A percentile compares a stretch with the other conserved stretches of the same genome.
These are phyloP conservation scores for Galemys pyrenaicus DNA, from an alignment of 2,113 vertebrate genomes.

Conservation along the genomic window DNA sequence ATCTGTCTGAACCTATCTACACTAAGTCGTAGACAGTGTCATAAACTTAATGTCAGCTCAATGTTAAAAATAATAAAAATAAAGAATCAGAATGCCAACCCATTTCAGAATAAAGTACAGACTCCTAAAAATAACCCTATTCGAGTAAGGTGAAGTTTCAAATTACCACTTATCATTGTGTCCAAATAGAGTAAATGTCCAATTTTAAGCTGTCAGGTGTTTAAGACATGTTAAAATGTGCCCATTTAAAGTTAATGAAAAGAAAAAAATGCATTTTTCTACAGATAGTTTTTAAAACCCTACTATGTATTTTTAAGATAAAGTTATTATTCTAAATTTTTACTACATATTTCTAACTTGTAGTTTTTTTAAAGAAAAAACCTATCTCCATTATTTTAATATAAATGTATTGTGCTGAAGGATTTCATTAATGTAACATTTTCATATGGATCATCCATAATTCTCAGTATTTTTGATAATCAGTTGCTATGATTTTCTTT, in stretches of 20 bases:
- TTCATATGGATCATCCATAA: no score
- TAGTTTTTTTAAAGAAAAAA: neutral
- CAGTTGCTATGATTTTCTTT: neutral
- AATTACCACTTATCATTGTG: neutral
- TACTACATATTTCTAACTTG: neutral
- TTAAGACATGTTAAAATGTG: neutral
- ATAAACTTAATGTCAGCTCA: no score
- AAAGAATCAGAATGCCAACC: no score
- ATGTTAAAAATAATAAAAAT: no score
- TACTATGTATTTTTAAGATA: neutral
- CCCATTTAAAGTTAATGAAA: slow-evolving; percentile 11
- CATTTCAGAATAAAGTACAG: no score
- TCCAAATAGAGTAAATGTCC: neutral
- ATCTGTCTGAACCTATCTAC: neutral
- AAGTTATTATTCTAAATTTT: slow-evolving; percentile 24
- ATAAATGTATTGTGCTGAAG: neutral
- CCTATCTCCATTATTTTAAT: neutral
- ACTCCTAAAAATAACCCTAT: no score
- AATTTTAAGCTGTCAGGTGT: neutral
- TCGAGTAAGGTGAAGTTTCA: no score
- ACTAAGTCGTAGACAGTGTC: no score
- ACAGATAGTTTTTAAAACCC: neutral
- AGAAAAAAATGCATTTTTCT: neutral
- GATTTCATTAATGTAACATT: neutral
- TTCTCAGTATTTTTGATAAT: neutral